Conservation (phyloP, 2,113 vertebrate species). For the Pluvianellus socialis region DNA sequence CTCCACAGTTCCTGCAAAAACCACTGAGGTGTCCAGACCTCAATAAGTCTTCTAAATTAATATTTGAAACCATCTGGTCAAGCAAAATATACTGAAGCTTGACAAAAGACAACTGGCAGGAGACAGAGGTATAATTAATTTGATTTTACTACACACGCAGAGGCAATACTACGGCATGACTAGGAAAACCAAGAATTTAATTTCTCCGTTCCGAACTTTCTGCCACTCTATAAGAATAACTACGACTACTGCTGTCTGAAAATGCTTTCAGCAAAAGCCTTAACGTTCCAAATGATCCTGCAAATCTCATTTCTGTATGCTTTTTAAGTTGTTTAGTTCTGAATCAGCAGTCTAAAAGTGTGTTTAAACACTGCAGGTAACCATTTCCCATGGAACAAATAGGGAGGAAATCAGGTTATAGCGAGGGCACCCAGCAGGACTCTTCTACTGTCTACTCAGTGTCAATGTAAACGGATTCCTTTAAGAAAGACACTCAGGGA, state of each 20-base stretch:
- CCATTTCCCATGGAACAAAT: slow-evolving; percentile 80
- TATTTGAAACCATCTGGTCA: slow-evolving; percentile 57
- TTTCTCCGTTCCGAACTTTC: slow-evolving; percentile 56
- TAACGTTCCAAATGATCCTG: slow-evolving; percentile 63
- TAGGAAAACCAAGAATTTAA: slow-evolving; percentile 43
- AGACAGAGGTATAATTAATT: slow-evolving; percentile 33
- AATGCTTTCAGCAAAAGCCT: slow-evolving; percentile 64
- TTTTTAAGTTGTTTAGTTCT: slow-evolving; percentile 77
- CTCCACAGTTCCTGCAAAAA: neutral
- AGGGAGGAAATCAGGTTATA: slow-evolving; percentile 83
- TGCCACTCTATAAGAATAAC: slow-evolving; percentile 62
- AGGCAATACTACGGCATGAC: neutral
- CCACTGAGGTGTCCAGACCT: neutral
- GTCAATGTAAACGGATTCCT: slow-evolving; percentile 83
- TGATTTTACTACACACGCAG: neutral
- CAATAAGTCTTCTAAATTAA: slow-evolving; percentile 12
- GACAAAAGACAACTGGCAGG: neutral
- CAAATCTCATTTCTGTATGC: slow-evolving; percentile 71
- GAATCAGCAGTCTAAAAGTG: slow-evolving; percentile 78
- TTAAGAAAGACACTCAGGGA: slow-evolving; percentile 78
- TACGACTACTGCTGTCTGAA: slow-evolving; percentile 44
- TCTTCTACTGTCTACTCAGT: slow-evolving; percentile 78
- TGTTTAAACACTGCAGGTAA: slow-evolving; percentile 79
- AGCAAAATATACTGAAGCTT: neutral
- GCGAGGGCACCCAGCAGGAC: slow-evolving; percentile 79